Conservation (phyloP, 2,113 vertebrate species). For the Cettia cetti region DNA sequence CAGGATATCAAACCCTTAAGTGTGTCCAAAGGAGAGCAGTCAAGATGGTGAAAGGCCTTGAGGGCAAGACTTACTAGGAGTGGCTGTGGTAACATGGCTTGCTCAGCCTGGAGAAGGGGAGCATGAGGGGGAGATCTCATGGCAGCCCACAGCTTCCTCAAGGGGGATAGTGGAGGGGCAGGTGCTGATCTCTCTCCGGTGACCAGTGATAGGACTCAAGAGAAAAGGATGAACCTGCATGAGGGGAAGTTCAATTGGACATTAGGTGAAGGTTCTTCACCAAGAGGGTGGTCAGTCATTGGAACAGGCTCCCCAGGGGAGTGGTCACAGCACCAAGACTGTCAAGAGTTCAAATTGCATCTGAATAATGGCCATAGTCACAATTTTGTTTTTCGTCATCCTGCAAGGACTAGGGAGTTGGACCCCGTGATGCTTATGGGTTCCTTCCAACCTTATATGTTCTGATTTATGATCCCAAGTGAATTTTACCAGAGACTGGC, state of each 20-base stretch:
- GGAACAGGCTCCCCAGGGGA: neutral
- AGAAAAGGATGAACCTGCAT: neutral
- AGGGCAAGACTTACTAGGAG: neutral
- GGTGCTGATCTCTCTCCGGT: neutral
- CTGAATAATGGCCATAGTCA: neutral
- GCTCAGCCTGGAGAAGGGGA: neutral
- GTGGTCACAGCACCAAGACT: neutral
- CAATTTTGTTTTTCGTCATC: accelerated
- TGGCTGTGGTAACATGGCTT: neutral
- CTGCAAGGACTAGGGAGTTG: neutral
- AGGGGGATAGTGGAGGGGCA: accelerated
- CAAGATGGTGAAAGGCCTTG: neutral
- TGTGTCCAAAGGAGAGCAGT: neutral
- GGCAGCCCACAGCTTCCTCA: neutral
- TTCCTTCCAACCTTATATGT: neutral
- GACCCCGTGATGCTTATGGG: neutral
- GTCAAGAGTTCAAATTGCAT: neutral
- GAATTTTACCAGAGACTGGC: neutral
- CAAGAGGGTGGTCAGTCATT: neutral
- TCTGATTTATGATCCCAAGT: neutral
- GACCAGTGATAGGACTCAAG: accelerated
- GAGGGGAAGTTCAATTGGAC: neutral
- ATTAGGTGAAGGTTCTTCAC: neutral
- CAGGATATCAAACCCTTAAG: neutral
- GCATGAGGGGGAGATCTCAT: neutral